Conservation (phyloP, 64 coral and sea anemone species). For the Montipora capricornis region DNA sequence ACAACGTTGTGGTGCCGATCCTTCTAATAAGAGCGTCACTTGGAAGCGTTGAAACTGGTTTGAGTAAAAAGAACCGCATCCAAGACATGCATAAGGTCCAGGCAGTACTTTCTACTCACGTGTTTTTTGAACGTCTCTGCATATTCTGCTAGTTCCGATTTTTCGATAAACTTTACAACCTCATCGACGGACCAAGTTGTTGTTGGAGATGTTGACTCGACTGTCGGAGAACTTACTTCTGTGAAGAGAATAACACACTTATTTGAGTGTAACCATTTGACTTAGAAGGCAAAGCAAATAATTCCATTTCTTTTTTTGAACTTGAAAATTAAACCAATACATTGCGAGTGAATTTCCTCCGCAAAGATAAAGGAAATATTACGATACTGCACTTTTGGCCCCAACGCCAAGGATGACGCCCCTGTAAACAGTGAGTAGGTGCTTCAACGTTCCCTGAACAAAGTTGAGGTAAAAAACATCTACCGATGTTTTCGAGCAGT, state of each 20-base stretch:
- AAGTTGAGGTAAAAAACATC: too few species aligned
- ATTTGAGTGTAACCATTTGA: background rate
- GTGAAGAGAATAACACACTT: background rate
- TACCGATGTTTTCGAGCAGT: too few species aligned
- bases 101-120: constrained; percentile 64
- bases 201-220: constrained; percentile 83
- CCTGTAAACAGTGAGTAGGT: too few species aligned
- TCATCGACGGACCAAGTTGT: constrained; percentile 93
- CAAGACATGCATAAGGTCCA: background rate
- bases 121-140: constrained; percentile 85
- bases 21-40: too few species aligned
- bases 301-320: background rate
- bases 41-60: too few species aligned
- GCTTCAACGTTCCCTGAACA: too few species aligned
- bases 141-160: constrained; percentile 87
- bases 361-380: too few species aligned
- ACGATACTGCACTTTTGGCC: too few species aligned
- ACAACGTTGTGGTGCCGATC: too few species aligned
- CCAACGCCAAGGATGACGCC: too few species aligned
- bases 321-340: too few species aligned
- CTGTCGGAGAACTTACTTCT: constrained; percentile 78
- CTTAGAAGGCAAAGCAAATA: background rate
- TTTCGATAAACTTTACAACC: constrained; percentile 90
- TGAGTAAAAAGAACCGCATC: background rate
- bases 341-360: too few species aligned